phyloP scores from a whole-genome alignment of 2,888 invertebrate species.

The Megaustenia siamemsis region DNA sequence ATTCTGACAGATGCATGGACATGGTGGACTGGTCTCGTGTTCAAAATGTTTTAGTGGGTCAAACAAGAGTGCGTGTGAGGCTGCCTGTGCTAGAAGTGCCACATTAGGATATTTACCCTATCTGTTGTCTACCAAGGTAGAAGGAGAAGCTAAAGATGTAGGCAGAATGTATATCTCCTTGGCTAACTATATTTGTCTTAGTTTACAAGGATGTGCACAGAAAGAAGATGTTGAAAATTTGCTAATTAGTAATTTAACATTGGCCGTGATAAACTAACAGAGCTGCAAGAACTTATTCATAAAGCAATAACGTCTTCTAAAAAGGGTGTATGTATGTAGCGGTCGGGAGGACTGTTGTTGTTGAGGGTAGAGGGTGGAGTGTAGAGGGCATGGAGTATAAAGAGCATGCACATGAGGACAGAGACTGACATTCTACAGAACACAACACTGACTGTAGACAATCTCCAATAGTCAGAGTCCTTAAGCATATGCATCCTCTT shows the following conservation, averaged over 20 bases:
- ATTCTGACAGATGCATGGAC: not conserved
- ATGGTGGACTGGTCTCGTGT: slow-evolving; percentile 77
- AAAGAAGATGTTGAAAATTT: slow-evolving; percentile 51
- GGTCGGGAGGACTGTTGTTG: slow-evolving; percentile 94
- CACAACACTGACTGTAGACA: no score
- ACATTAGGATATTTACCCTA: slow-evolving; percentile 84
- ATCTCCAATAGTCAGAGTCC: no score
- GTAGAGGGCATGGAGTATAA: no score
- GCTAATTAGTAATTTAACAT: slow-evolving; percentile 10
- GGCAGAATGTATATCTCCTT: slow-evolving; percentile 72
- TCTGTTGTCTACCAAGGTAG: slow-evolving; percentile 85
- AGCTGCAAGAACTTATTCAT: slow-evolving; percentile 56
- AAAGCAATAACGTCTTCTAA: not conserved
- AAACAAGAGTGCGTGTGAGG: slow-evolving; percentile 86
- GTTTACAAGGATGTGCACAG: not conserved
- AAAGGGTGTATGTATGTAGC: slow-evolving; percentile 85
- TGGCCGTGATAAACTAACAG: slow-evolving; percentile 63
- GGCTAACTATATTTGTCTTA: slow-evolving; percentile 64
- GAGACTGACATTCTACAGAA: no score
- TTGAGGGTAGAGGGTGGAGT: slow-evolving; percentile 97
- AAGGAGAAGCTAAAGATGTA: slow-evolving; percentile 85
- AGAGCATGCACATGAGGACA: no score
- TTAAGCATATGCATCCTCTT: no score
- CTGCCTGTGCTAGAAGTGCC: slow-evolving; percentile 83
- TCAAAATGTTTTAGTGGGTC: slow-evolving; percentile 87